These are phyloP conservation scores for Desmodus rotundus DNA, from an alignment of 2,113 vertebrate genomes.

Conservation along the genomic window DNA sequence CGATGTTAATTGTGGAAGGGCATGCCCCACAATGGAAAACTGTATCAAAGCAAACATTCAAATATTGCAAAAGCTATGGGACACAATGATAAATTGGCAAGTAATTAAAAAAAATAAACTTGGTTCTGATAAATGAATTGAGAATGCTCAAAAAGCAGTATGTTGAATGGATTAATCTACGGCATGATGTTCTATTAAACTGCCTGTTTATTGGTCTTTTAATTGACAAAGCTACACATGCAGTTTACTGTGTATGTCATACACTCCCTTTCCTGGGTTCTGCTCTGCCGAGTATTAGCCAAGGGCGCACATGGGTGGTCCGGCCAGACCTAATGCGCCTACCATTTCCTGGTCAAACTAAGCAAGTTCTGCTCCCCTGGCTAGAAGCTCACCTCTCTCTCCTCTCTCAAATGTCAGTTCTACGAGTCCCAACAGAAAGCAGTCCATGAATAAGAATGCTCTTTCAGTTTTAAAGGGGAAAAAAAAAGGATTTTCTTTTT, in stretches of 20 bases:
- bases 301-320: not conserved
- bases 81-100: conserved; percentile 64
- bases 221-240: conserved; percentile 23
- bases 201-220: conserved; percentile 32
- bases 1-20: conserved; percentile 41
- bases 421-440: not conserved
- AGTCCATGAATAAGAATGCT: not conserved
- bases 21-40: conserved; percentile 52
- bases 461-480: conserved; percentile 8
- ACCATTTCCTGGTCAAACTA: not conserved
- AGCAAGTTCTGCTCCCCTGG: not conserved
- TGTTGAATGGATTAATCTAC: conserved; percentile 21
- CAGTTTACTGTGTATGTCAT: not conserved
- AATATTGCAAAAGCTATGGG: conserved; percentile 57
- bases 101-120: conserved; percentile 62
- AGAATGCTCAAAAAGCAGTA: conserved; percentile 48
- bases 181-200: conserved; percentile 47
- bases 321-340: not conserved
- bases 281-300: conserved; percentile 41
- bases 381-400: conserved; percentile 7
- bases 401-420: conserved; percentile 20
- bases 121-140: conserved; percentile 51
- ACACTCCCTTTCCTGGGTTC: conserved; percentile 41
- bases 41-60: conserved; percentile 49
- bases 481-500: not conserved